phyloP scores from a whole-genome alignment of 1,140 invertebrate genomes.

The Drosophila nebulosa region DNA sequence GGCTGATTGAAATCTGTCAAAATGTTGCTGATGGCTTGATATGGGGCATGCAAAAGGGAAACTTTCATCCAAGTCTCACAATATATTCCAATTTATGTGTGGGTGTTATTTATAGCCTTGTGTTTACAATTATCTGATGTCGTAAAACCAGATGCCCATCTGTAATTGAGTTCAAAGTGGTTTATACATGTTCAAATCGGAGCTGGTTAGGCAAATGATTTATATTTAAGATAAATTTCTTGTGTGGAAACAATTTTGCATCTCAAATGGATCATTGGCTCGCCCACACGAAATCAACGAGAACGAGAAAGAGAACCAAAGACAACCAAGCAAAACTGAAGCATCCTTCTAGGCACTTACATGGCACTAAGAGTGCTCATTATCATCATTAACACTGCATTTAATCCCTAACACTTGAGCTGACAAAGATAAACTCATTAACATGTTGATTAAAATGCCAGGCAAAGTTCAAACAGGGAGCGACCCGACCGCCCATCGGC shows the following conservation, averaged over 20 bases:
- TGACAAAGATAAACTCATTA: constrained; percentile 56
- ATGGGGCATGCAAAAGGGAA: background rate
- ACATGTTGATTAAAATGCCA: constrained; percentile 51
- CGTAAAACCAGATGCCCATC: constrained; percentile 1
- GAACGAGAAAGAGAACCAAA: background rate
- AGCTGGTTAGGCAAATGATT: background rate
- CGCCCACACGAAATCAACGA: background rate
- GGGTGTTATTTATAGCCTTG: constrained; percentile 5
- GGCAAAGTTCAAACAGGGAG: constrained; percentile 39
- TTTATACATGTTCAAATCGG: background rate
- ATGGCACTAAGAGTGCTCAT: constrained; percentile 25
- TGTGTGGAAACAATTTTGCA: background rate
- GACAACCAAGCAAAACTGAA: background rate
- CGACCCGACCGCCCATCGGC: background rate
- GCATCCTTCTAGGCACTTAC: constrained; percentile 21
- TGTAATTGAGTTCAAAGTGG: constrained; percentile 5
- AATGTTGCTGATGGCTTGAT: constrained; percentile 37
- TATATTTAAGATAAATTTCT: background rate
- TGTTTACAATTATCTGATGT: constrained; percentile 6
- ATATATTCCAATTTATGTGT: background rate
- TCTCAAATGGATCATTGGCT: background rate
- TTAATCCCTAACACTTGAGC: constrained; percentile 32
- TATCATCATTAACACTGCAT: constrained; percentile 22
- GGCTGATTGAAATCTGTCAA: constrained; percentile 73
- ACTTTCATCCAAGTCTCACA: constrained; percentile 6